Conservation (phyloP, 2,113 vertebrate species). For the Cyanistes caeruleus region DNA sequence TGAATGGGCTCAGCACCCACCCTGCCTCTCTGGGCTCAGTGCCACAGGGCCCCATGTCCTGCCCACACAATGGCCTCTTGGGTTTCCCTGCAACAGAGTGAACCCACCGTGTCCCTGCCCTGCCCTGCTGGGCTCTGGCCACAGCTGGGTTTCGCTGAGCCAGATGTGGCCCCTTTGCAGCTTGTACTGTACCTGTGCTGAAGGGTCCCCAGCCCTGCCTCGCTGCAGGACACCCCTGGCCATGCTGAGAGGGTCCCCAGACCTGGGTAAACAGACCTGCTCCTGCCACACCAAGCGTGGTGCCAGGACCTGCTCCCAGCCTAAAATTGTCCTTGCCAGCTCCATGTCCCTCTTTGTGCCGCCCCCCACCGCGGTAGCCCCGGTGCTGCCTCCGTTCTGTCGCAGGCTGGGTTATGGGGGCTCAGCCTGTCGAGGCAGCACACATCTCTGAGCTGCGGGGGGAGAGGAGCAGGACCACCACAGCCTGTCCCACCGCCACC, state of each 20-base stretch:
- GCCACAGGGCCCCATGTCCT: accelerated
- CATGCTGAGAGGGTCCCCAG: neutral
- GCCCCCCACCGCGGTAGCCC: accelerated
- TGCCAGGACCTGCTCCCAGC: neutral
- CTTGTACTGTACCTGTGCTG: neutral
- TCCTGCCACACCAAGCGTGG: neutral
- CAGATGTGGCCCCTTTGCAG: neutral
- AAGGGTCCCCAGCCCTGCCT: neutral
- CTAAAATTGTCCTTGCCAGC: neutral
- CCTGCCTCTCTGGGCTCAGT: neutral
- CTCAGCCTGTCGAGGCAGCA: neutral
- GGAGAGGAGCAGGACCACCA: neutral
- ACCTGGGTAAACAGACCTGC: neutral
- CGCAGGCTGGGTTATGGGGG: accelerated
- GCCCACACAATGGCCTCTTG: accelerated
- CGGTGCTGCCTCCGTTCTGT: accelerated
- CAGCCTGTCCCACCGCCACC: accelerated
- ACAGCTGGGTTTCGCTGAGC: accelerated
- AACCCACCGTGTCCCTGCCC: accelerated
- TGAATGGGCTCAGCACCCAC: neutral
- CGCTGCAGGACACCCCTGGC: too few species aligned
- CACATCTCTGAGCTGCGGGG: accelerated
- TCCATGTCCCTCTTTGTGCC: neutral
- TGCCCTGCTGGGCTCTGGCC: neutral
- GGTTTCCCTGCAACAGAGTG: accelerated